These are phyloP conservation scores for Plectropomus leopardus DNA, from an alignment of 2,113 vertebrate genomes.

Conservation along the genomic window DNA sequence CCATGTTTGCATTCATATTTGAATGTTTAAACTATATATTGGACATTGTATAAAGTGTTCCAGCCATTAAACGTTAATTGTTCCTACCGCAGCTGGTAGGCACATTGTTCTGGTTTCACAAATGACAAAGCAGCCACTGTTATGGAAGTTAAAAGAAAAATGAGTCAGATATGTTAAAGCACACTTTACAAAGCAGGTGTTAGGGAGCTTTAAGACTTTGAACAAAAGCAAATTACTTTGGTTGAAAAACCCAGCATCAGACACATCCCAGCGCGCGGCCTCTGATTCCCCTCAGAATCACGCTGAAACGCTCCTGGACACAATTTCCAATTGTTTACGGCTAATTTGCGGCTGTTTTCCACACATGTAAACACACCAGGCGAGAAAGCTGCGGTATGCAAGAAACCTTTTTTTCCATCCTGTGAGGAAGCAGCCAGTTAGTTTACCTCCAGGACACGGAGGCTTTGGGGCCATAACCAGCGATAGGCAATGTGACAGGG, in stretches of 20 bases:
- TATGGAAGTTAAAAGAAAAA: slow-evolving; percentile 27
- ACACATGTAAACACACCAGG: slow-evolving; percentile 62
- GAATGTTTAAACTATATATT: background rate
- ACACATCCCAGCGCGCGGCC: slow-evolving; percentile 1
- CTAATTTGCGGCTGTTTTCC: slow-evolving; percentile 68
- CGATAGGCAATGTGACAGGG: slow-evolving; percentile 65
- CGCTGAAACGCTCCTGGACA: slow-evolving; percentile 31
- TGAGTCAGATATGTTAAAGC: slow-evolving; percentile 43
- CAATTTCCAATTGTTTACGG: slow-evolving; percentile 68
- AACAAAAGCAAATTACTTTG: slow-evolving; percentile 48
- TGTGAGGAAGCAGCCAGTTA: slow-evolving; percentile 24
- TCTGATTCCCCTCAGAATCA: slow-evolving; percentile 8
- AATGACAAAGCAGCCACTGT: slow-evolving; percentile 36
- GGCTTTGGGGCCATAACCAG: slow-evolving; percentile 58
- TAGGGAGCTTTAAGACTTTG: slow-evolving; percentile 30
- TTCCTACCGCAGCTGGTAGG: slow-evolving; percentile 37
- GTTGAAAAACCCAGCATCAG: slow-evolving; percentile 6
- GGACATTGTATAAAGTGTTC: slow-evolving; percentile 3
- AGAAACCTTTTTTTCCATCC: background rate
- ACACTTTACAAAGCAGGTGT: slow-evolving; percentile 58
- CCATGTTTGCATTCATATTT: too few relatives aligned
- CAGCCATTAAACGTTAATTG: slow-evolving; percentile 30
- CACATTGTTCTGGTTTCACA: slow-evolving; percentile 7
- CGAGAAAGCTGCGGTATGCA: background rate
- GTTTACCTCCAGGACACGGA: slow-evolving; percentile 62